Percentiles rank a stretch among this genome's conserved stretches.
These are phyloP conservation scores for Microchrysa polita DNA, from an alignment of 2,888 invertebrate genomes.

Conservation along the genomic window DNA sequence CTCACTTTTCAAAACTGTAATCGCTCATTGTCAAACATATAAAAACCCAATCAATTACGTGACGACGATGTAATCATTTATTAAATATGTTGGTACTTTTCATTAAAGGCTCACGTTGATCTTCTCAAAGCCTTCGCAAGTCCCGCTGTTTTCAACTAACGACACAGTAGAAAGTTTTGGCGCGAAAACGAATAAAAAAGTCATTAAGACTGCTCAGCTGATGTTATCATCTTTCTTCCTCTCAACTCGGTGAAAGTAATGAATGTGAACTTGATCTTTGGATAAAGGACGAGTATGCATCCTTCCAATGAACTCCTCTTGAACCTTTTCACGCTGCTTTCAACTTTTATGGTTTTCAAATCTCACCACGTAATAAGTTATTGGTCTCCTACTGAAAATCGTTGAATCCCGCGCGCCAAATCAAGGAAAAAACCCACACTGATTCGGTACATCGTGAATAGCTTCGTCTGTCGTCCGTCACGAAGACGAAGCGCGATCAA, in stretches of 20 bases:
- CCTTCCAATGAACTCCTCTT: constrained; percentile 6
- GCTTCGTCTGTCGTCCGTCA: not conserved
- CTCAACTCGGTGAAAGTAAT: not conserved
- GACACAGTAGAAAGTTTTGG: not conserved
- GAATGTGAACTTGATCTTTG: not conserved
- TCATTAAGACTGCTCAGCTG: not conserved
- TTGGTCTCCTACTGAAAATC: not conserved
- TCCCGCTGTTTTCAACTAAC: not conserved
- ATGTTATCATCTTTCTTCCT: not conserved
- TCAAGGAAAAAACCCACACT: not conserved
- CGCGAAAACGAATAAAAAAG: constrained; percentile 4
- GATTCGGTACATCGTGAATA: not conserved
- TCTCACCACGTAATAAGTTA: not conserved
- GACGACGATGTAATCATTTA: too few relatives aligned
- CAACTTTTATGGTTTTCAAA: not conserved
- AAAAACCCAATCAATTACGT: too few relatives aligned
- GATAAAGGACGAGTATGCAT: not conserved
- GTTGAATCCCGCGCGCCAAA: constrained; percentile 14
- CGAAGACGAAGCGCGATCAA: too few relatives aligned
- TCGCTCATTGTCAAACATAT: too few relatives aligned
- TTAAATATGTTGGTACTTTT: too few relatives aligned
- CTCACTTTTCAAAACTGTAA: too few relatives aligned
- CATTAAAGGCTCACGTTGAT: too few relatives aligned
- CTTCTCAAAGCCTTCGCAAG: too few relatives aligned
- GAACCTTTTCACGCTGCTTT: not conserved